phyloP scores from a whole-genome alignment of 1,140 invertebrate species.

The Drosophila trapezifrons region DNA sequence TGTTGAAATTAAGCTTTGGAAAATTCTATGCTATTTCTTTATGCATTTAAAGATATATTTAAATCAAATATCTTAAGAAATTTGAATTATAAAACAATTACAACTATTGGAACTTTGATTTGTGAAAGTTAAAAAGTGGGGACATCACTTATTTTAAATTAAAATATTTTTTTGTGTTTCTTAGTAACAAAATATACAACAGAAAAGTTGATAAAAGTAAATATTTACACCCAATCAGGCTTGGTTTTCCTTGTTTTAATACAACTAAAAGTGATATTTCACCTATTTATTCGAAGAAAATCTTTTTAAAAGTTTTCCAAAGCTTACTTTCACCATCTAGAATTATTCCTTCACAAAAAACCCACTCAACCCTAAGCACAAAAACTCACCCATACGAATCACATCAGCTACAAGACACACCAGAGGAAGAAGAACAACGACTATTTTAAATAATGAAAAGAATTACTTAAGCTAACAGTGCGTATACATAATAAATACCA shows the following conservation, averaged over 20 bases:
- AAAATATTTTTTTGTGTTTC: too few species aligned
- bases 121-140: not conserved
- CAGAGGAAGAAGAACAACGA: conserved; percentile 72
- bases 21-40: not conserved
- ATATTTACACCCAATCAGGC: not conserved
- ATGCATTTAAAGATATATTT: too few species aligned
- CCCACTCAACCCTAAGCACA: conserved; percentile 31
- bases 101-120: not conserved
- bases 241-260: not conserved
- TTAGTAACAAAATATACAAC: too few species aligned
- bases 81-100: not conserved
- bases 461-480: conserved; percentile 69
- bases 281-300: not conserved
- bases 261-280: not conserved
- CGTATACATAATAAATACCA: conserved; percentile 59
- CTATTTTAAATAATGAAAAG: conserved; percentile 65
- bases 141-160: not conserved
- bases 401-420: conserved; percentile 44
- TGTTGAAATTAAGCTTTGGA: not conserved
- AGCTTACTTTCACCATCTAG: not conserved
- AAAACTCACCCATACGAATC: conserved; percentile 36
- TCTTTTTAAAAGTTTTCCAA: not conserved
- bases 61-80: not conserved
- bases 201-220: not conserved
- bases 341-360: not conserved